These are phyloP conservation scores for Eurytoma californica DNA, from an alignment of 2,888 invertebrate genomes.

Conservation along the genomic window DNA sequence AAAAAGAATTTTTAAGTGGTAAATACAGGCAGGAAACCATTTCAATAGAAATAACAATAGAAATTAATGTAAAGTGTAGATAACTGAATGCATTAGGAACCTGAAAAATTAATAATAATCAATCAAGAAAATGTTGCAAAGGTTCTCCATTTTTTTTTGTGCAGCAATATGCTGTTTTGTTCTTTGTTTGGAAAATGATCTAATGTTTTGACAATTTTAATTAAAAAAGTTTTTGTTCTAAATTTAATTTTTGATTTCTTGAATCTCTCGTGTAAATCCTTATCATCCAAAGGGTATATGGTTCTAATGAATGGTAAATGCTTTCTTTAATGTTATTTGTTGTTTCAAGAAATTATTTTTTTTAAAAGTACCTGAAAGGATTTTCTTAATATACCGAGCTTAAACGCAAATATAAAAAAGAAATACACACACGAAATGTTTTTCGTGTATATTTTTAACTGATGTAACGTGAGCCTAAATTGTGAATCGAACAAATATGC, in stretches of 20 bases:
- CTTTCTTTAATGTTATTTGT: conserved; percentile 30
- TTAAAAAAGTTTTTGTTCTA: conserved; percentile 12
- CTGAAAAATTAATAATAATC: too few relatives aligned
- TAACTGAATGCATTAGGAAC: too few relatives aligned
- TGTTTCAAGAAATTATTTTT: conserved; percentile 33
- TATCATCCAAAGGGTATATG: conserved; percentile 1
- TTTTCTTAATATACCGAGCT: conserved; percentile 51
- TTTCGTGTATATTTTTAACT: conserved; percentile 51
- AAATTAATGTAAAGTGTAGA: too few relatives aligned
- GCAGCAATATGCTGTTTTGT: neutral
- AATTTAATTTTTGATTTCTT: conserved; percentile 11
- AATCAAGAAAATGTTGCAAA: too few relatives aligned
- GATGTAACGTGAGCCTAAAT: conserved; percentile 45
- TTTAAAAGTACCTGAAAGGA: conserved; percentile 52
- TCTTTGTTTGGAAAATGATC: neutral
- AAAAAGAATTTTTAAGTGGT: too few relatives aligned
- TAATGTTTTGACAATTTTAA: neutral
- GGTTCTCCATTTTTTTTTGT: neutral
- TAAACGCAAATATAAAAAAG: conserved; percentile 48
- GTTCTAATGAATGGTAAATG: neutral
- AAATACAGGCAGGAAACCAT: too few relatives aligned
- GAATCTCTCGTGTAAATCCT: conserved; percentile 3
- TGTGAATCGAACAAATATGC: conserved; percentile 35
- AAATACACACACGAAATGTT: conserved; percentile 20
- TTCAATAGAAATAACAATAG: too few relatives aligned